phyloP scores from a whole-genome alignment of 2,888 invertebrate genomes.

The Orchesella flavescens region DNA sequence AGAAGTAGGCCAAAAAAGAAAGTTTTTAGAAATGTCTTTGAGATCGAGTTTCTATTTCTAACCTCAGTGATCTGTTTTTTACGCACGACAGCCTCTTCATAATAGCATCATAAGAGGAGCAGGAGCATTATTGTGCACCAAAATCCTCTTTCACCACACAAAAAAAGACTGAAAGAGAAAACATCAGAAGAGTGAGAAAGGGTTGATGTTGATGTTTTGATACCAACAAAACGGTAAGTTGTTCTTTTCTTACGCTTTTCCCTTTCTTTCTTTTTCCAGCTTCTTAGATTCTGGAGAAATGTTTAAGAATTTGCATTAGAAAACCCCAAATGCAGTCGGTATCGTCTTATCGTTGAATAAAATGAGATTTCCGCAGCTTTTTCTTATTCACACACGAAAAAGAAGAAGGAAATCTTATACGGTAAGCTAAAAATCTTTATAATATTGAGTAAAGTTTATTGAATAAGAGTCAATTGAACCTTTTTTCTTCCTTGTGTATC shows the following conservation, averaged over 20 bases:
- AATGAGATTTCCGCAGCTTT: conserved; percentile 59
- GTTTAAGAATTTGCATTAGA: conserved; percentile 49
- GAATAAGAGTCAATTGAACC: conserved; percentile 61
- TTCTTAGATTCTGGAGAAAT: not conserved
- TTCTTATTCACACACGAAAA: conserved; percentile 33
- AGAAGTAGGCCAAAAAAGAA: conserved; percentile 40
- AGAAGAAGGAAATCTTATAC: conserved; percentile 30
- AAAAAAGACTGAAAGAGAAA: conserved; percentile 30
- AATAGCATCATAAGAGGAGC: conserved; percentile 47
- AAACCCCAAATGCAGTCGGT: conserved; percentile 37
- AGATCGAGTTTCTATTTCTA: conserved; percentile 29
- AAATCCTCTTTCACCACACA: conserved; percentile 38
- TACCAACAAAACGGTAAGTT: conserved; percentile 45
- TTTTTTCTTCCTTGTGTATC: conserved; percentile 42
- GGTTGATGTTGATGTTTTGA: conserved; percentile 55
- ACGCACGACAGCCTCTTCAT: conserved; percentile 50
- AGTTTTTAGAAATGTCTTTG: conserved; percentile 45
- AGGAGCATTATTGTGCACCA: conserved; percentile 38
- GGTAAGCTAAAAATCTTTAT: conserved; percentile 15
- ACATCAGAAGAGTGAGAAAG: conserved; percentile 26
- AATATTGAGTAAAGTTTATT: conserved; percentile 45
- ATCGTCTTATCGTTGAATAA: conserved; percentile 50
- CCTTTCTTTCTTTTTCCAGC: conserved; percentile 15
- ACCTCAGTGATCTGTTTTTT: conserved; percentile 56
- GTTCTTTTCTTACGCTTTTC: conserved; percentile 21